A percentile compares a stretch with the other conserved stretches of the same genome.
Conservation (phyloP, 2,113 vertebrate genomes). For the Callaeas wilsoni region DNA sequence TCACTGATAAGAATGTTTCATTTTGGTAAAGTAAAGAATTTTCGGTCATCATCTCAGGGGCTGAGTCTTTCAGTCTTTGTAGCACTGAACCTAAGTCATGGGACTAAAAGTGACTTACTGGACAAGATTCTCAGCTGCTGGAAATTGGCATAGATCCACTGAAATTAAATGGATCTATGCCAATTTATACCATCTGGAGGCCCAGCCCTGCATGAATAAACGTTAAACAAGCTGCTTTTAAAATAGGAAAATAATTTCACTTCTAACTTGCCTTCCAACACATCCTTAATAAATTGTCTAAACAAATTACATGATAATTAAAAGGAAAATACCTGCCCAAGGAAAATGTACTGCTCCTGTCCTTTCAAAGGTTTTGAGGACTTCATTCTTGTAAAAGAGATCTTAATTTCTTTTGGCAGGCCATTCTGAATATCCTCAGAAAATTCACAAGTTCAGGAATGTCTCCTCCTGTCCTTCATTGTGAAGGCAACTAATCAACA, state of each 20-base stretch:
- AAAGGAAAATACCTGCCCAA: constrained; percentile 18
- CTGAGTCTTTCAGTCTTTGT: background rate
- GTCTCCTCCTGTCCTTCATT: background rate
- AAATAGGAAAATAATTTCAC: constrained; percentile 16
- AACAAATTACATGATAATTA: background rate
- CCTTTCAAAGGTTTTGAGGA: background rate
- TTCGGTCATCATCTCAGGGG: background rate
- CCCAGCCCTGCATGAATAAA: constrained; percentile 28
- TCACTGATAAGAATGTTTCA: background rate
- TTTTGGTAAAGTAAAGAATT: background rate
- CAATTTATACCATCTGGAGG: constrained; percentile 51
- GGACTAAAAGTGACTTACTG: background rate
- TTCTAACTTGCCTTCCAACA: background rate
- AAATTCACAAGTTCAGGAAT: background rate
- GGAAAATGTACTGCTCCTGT: background rate
- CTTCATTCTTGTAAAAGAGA: background rate
- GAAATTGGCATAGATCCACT: background rate
- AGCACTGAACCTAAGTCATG: background rate
- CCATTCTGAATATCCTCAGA: background rate
- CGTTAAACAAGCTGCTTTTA: constrained; percentile 32
- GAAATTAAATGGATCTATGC: constrained; percentile 23
- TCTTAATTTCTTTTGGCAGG: background rate
- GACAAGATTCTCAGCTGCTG: constrained; percentile 22
- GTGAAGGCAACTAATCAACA: background rate
- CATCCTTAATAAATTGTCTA: constrained; percentile 3